Evolutionary conservation across 1,140 invertebrate species (phyloP), one percentile per base, ranked within the genome.

Genomic region (Bombus haemorrhoidalis): DNA sequence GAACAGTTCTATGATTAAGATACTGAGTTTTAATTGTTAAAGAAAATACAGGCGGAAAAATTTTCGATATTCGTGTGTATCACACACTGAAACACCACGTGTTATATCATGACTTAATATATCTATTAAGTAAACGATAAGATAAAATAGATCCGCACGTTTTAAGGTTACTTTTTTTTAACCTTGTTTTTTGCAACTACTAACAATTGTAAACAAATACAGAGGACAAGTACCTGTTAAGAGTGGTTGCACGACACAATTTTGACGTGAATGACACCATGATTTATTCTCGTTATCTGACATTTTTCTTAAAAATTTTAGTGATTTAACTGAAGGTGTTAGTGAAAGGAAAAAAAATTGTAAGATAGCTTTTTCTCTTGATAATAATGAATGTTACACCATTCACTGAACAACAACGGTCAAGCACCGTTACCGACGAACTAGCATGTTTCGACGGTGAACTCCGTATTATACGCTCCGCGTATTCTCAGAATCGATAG

Each of bases 161-260:
- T 83, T 82, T 68, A 53, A 86, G 85, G 85, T 86, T 86, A 86
- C 47, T 28, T 76, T 72, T 72, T 47, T 10, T 34, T 2, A 68
- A 28, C 6, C 57, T 47, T 34, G 12, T 34, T 43, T 43, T 47
- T 53, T 13, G 8, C n/a, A 57, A n/a, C 4, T 62, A 1, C 3
- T 37, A 28, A 15, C 8, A 41, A 57, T 71, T 25, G 6, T 8
- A 34, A 13, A 39, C 59, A 73, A 43, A 25, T 69, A 32, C 12
- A n/a, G 1, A n/a, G 66, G 39, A n/a, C 1, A 74, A 62, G 93
- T 96, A 97, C 97, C 97, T 90, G 97, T 98, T 73, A 98, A 95
- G 72, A 98, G 94, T 72, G 97, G 97, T 94, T 98, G 97, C 71
- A 98, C 97, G 86, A 98, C 97, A 80, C 97, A 97, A 95, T 98